A percentile compares a stretch with the other conserved stretches of the same genome.
Conservation (phyloP, 2,888 invertebrate species). For the Harpagoxenus sublaevis region DNA sequence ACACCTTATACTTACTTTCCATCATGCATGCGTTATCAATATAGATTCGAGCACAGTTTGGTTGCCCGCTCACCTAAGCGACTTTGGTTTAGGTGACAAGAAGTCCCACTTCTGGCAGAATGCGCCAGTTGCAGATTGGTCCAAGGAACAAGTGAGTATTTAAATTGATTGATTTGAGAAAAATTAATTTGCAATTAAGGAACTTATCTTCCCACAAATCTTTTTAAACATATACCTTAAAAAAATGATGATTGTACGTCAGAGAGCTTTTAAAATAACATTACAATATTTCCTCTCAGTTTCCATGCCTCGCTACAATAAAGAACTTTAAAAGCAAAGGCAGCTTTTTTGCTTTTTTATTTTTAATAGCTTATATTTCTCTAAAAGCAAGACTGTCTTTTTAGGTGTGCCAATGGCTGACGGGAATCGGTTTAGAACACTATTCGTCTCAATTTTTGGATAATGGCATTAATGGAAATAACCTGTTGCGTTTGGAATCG, state of each 20-base stretch:
- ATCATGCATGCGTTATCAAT: slow-evolving; percentile 62
- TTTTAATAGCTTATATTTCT: background rate
- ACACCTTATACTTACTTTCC: slow-evolving; percentile 45
- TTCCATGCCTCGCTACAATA: background rate
- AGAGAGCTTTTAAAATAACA: background rate
- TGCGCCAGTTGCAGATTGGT: slow-evolving; percentile 91
- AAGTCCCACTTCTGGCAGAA: slow-evolving; percentile 90
- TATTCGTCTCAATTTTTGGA: slow-evolving; percentile 95
- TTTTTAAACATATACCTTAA: background rate
- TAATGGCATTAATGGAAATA: slow-evolving; percentile 95
- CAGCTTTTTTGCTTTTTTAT: background rate
- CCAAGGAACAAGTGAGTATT: slow-evolving; percentile 90
- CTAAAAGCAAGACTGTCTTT: slow-evolving; percentile 26
- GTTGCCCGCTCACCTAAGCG: slow-evolving; percentile 88
- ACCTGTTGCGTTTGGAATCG: slow-evolving; percentile 95
- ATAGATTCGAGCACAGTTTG: slow-evolving; percentile 86
- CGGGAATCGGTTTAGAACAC: slow-evolving; percentile 93
- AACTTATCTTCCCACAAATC: background rate
- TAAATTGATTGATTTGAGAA: background rate
- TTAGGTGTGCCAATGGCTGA: slow-evolving; percentile 97
- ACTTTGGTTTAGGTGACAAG: slow-evolving; percentile 89
- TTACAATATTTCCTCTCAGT: background rate
- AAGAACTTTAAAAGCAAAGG: background rate
- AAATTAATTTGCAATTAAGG: background rate
- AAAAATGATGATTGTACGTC: background rate